Evolutionary conservation across 2,888 invertebrate genomes (phyloP), one percentile per base, ranked within the genome.

Genomic region (Erannis defoliaria): DNA sequence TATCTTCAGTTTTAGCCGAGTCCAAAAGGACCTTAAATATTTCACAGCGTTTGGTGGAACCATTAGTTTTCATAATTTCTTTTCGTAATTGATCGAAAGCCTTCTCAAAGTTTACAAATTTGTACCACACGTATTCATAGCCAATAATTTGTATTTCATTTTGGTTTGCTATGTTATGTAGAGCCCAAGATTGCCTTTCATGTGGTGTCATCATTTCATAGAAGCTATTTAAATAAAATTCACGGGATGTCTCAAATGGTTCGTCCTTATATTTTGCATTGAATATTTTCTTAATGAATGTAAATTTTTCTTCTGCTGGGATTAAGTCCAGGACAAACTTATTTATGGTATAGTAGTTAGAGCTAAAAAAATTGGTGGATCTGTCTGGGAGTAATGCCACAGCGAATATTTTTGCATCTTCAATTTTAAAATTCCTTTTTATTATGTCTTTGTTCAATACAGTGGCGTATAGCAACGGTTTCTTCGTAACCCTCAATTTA

Each of bases 321-420:
- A 88, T 72, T 48, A 77, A 60, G 23, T 84, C 67, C 14, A 88
- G 62, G 16, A 88, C 66, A 21, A 68, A 71, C 42, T 77, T 73
- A 40, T 66, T 43, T 4, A 2, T 68, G 35, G 0, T 84, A 84
- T 10, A 86, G 58, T 37, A 85, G 46, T 9, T 8, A n/a, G 1
- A 26, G 23, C 1, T 23, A 87, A 87, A 88, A 71, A 83, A 87
- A 0, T 59, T 9, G 5, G 60, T 3, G 66, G 38, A 8, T 69
- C 35, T 0, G 82, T 38, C 14, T 4, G 56, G 85, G 6, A 87
- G 54, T 33, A 84, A 49, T 5, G 71, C 70, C 1, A 42, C 23
- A 18, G 75, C 61, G 67, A 77, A 82, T 1, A 66, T 49, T 72
- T 83, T 82, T 1, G 81, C 80, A 56, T 88, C 83, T 6, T 78